These are phyloP conservation scores for Ophion ventricosus DNA, from an alignment of 2,888 invertebrate species.

Conservation along the genomic window DNA sequence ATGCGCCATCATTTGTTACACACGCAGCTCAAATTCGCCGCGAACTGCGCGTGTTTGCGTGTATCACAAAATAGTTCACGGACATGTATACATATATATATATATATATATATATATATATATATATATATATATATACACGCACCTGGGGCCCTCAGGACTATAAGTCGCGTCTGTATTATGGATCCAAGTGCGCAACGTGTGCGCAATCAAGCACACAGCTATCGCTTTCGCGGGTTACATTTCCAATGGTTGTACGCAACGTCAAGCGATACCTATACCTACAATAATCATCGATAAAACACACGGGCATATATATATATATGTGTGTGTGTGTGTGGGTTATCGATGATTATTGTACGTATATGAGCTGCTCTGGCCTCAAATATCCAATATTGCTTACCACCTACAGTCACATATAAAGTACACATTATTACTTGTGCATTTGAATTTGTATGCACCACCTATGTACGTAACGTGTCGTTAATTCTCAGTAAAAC, in stretches of 20 bases:
- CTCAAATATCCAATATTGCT: constrained; percentile 14
- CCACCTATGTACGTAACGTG: neutral
- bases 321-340: neutral
- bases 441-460: constrained; percentile 15
- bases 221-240: constrained; percentile 43
- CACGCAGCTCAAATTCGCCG: constrained; percentile 26
- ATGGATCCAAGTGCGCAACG: constrained; percentile 24
- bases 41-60: constrained; percentile 32
- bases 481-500: neutral
- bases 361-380: constrained; percentile 1
- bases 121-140: neutral
- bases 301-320: neutral
- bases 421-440: constrained; percentile 10
- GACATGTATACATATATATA: too few relatives aligned
- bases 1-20: neutral
- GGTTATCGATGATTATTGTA: constrained; percentile 57
- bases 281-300: constrained; percentile 55
- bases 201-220: constrained; percentile 22
- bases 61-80: constrained; percentile 3
- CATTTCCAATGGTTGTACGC: constrained; percentile 36
- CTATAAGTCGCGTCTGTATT: constrained; percentile 23
- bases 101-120: too few relatives aligned
- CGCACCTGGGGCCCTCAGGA: neutral
- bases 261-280: constrained; percentile 30
- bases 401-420: constrained; percentile 6